phyloP scores from a whole-genome alignment of 2,888 invertebrate species.

The Lutraria lutraria region DNA sequence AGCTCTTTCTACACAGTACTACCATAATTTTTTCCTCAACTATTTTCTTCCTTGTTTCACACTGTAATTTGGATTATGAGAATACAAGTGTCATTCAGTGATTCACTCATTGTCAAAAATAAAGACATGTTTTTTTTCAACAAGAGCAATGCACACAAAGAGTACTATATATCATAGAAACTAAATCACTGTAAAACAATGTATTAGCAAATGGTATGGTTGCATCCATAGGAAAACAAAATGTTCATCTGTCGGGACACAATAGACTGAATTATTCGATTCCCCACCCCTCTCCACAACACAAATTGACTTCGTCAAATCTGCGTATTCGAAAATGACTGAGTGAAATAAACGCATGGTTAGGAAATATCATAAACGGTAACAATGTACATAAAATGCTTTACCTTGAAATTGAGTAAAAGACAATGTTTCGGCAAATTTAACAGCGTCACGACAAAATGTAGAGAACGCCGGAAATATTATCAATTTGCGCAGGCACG shows the following conservation, averaged over 20 bases:
- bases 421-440: slow-evolving; percentile 21
- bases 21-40: too few species aligned
- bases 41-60: too few species aligned
- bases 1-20: too few species aligned
- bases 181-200: too few species aligned
- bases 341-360: not conserved
- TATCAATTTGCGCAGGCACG: slow-evolving; percentile 50
- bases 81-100: too few species aligned
- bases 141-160: too few species aligned
- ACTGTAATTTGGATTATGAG: too few species aligned
- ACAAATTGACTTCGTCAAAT: not conserved
- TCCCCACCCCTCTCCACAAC: not conserved
- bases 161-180: too few species aligned
- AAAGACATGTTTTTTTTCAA: too few species aligned
- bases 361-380: not conserved
- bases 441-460: not conserved
- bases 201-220: too few species aligned
- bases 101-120: too few species aligned
- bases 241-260: not conserved
- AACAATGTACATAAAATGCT: not conserved
- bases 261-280: not conserved
- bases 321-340: not conserved
- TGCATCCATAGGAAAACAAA: too few species aligned
- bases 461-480: slow-evolving; percentile 35
- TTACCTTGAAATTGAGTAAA: slow-evolving; percentile 1